These are phyloP conservation scores for Molorchus minor DNA, from an alignment of 2,888 invertebrate genomes.

Conservation along the genomic window DNA sequence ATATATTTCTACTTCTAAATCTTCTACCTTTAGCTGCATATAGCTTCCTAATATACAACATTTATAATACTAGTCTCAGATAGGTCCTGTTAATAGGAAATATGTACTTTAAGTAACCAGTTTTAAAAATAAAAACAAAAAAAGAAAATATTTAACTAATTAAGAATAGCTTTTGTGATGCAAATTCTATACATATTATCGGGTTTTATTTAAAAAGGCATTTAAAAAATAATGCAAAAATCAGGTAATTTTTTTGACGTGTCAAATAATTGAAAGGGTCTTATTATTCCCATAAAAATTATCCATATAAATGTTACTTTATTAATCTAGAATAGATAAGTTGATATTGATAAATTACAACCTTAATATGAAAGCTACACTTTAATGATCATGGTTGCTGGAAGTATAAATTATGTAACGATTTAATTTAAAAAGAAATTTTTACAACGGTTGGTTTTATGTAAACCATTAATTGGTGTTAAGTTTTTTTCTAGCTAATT, in stretches of 20 bases:
- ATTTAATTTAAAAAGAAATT: slow-evolving; percentile 22
- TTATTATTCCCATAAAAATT: too few relatives aligned
- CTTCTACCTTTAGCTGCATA: slow-evolving; percentile 10
- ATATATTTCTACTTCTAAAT: slow-evolving; percentile 10
- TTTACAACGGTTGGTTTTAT: slow-evolving; percentile 26
- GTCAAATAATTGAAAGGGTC: too few relatives aligned
- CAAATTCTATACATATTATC: too few relatives aligned
- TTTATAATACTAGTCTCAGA: background rate
- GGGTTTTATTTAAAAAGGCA: too few relatives aligned
- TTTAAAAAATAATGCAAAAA: too few relatives aligned
- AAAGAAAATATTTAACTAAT: too few relatives aligned
- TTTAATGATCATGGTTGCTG: slow-evolving; percentile 1
- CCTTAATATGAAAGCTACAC: slow-evolving; percentile 15
- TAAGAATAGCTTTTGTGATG: too few relatives aligned
- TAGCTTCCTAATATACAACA: background rate
- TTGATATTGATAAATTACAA: background rate
- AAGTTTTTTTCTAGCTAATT: slow-evolving; percentile 11
- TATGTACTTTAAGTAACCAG: too few relatives aligned
- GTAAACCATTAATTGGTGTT: slow-evolving; percentile 25
- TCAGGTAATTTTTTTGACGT: too few relatives aligned
- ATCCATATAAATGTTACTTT: too few relatives aligned
- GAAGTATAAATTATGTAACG: slow-evolving; percentile 12
- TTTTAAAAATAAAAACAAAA: too few relatives aligned
- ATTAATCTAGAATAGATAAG: background rate
- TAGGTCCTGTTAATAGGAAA: slow-evolving; percentile 8